Evolutionary conservation across 2,888 invertebrate genomes (phyloP), one percentile per base, ranked within the genome.

Genomic region (Hoplodrina blanda): DNA sequence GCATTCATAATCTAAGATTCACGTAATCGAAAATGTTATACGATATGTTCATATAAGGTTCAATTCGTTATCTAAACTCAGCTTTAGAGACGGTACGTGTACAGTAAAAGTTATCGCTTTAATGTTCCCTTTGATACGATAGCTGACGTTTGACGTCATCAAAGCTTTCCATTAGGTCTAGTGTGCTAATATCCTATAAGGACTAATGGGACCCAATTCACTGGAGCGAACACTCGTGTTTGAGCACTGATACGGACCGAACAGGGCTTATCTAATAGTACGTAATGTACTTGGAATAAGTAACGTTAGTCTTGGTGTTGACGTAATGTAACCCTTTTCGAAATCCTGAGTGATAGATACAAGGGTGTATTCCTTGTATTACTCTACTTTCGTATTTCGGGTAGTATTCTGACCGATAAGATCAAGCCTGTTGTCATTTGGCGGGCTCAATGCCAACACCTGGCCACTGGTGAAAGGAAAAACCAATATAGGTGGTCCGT

Each of bases 161-260:
- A 76, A 77, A 77, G 77, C 77, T 81, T 81, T 76, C 81, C 70
- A 64, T 80, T 77, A 77, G 59, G 70, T 81, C 77, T 77, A 64
- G 70, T 76, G 64, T 77, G 19, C 63, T 69, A 76, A 76, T 80
- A 76, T 55, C 64, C 77, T 62, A 60, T 80, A 69, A 55, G 52
- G 57, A 69, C 81, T 80, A 77, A 77, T 77, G 64, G 70, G 46
- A 44, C 60, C 63, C 33, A 81, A 80, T 64, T 81, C 77, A 80
- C 64, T 65, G 70, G 49, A 76, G 69, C 63, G 64, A 76, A 59
- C 70, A 59, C 70, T 77, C 53, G 30, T 53, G 50, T 80, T 76
- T 19, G 63, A 77, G 61, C 37, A 59, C 57, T 20, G 69, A 77
- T 81, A 76, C 64, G 54, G 57, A 61, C 76, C 50, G n/a, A 81